Percentiles rank a stretch among this genome's conserved stretches.
phyloP scores from a whole-genome alignment of 1,140 invertebrate genomes.

The Zophobas morio region DNA sequence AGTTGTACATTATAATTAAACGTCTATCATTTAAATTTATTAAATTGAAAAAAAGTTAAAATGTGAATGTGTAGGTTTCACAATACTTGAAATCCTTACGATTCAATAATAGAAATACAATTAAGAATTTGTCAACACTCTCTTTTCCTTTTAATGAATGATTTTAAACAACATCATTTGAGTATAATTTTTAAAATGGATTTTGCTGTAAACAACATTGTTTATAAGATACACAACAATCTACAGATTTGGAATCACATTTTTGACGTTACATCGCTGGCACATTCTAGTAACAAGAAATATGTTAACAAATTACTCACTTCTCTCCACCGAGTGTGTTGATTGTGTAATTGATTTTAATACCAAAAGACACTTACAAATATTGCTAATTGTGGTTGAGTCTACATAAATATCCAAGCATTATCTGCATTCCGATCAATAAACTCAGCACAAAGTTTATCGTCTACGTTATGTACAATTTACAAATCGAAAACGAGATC shows the following conservation, averaged over 20 bases:
- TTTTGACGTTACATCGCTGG: background rate
- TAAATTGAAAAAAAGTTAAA: too few relatives aligned
- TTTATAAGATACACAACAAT: background rate
- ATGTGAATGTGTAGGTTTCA: too few relatives aligned
- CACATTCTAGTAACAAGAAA: background rate
- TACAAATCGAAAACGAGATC: conserved; percentile 39
- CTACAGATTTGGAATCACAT: background rate
- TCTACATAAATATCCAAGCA: conserved; percentile 30
- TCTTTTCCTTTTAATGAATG: too few relatives aligned
- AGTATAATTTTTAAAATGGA: background rate
- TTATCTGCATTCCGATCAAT: conserved; percentile 25
- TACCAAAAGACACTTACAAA: conserved; percentile 49
- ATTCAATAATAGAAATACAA: too few relatives aligned
- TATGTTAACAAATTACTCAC: conserved; percentile 10
- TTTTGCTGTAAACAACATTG: background rate
- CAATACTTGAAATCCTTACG: too few relatives aligned
- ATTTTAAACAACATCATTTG: too few relatives aligned
- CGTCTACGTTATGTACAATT: conserved; percentile 40
- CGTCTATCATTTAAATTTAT: too few relatives aligned
- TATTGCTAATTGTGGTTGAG: conserved; percentile 50
- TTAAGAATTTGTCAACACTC: too few relatives aligned
- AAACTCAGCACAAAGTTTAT: conserved; percentile 19
- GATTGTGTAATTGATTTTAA: conserved; percentile 44
- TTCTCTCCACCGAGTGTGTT: conserved; percentile 22
- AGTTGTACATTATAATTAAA: too few relatives aligned